Evolutionary conservation across 2,113 vertebrate species (phyloP).

Genomic region (Gobius niger): DNA sequence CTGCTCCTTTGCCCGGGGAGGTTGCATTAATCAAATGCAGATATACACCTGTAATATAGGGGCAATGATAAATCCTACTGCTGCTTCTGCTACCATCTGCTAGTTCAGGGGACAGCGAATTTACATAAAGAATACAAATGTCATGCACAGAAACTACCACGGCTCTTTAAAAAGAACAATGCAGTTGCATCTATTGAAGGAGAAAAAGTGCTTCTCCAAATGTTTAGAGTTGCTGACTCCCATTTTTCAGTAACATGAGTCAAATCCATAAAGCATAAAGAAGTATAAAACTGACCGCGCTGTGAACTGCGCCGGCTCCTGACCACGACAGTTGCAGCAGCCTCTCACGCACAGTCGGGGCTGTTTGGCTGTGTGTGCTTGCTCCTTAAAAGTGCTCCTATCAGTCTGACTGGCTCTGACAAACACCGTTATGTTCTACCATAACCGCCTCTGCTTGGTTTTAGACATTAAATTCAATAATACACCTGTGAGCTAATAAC

Average conservation of each 20-base stretch:
- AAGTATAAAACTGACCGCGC: background rate
- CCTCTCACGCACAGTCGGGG: conserved; percentile 30
- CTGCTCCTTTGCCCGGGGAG: conserved; percentile 20
- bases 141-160: conserved; percentile 1
- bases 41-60: conserved; percentile 27
- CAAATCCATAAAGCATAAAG: background rate
- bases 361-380: conserved; percentile 46
- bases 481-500: conserved; percentile 21
- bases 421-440: conserved; percentile 35
- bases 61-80: conserved; percentile 27
- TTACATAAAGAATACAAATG: conserved; percentile 11
- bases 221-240: background rate
- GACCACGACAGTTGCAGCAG: conserved; percentile 17
- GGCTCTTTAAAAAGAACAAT: background rate
- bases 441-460: conserved; percentile 47
- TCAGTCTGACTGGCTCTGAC: conserved; percentile 46
- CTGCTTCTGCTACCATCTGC: conserved; percentile 32
- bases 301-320: conserved; percentile 13
- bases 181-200: background rate
- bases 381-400: conserved; percentile 36
- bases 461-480: conserved; percentile 53
- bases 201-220: background rate
- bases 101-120: conserved; percentile 9
- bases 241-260: background rate
- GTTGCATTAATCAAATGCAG: conserved; percentile 29